Conservation (phyloP, 30 jellyfish, hydroid and myxozoan genomes). For the Aurelia sp. region DNA sequence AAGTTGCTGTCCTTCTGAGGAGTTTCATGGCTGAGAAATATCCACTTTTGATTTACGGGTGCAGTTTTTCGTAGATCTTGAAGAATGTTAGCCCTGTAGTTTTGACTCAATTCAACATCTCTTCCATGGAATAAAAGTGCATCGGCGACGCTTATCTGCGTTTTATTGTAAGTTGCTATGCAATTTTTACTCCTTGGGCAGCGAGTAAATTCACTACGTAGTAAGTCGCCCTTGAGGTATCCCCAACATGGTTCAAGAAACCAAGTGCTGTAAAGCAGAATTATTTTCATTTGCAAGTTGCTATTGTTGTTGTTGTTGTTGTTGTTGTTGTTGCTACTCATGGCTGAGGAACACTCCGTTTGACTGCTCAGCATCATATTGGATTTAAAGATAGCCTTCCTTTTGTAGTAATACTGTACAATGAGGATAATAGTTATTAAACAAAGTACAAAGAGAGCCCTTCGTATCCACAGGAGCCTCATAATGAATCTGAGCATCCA, state of each 20-base stretch:
- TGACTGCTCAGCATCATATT: too few relatives aligned
- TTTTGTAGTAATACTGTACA: too few relatives aligned
- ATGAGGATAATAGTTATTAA: too few relatives aligned
- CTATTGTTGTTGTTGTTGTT: neutral
- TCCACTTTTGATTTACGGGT: conserved; percentile 16
- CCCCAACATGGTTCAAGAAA: conserved; percentile 6
- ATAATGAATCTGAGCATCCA: too few relatives aligned
- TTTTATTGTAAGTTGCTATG: conserved; percentile 4
- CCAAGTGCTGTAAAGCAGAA: conserved; percentile 9
- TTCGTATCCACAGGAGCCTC: too few relatives aligned
- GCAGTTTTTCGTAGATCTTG: neutral
- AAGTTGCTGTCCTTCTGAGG: neutral
- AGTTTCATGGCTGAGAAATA: conserved; percentile 41
- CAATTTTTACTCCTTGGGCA: conserved; percentile 21
- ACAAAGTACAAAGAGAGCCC: too few relatives aligned
- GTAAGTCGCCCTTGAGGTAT: neutral
- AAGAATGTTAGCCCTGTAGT: neutral
- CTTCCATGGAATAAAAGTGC: conserved; percentile 51
- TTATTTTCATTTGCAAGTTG: neutral
- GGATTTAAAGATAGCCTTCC: too few relatives aligned
- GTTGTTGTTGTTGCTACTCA: neutral
- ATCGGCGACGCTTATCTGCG: neutral
- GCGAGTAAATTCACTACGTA: neutral
- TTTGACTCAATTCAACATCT: conserved; percentile 6
- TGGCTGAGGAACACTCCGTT: too few relatives aligned